Evolutionary conservation across 2,797 vertebrate genomes (phyloP).

Genomic region (Phyllotis vaccarum): DNA sequence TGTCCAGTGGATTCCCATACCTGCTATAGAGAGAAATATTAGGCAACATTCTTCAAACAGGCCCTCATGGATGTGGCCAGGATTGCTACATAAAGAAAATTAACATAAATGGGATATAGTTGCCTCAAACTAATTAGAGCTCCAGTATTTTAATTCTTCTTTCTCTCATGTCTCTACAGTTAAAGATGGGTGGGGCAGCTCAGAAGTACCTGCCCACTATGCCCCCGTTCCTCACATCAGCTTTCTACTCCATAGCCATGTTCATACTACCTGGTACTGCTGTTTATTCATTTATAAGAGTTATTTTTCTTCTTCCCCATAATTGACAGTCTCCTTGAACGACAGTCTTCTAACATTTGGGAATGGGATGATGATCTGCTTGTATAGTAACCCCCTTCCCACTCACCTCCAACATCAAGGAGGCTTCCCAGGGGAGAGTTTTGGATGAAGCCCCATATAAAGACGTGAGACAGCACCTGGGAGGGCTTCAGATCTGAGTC

Average conservation of each 20-base stretch:
- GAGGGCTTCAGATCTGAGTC: constrained; percentile 74
- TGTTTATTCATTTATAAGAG: constrained; percentile 4
- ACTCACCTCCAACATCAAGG: background rate
- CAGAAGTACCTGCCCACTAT: too few relatives aligned
- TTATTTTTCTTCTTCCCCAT: background rate
- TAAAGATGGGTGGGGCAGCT: background rate
- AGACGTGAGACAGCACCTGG: constrained; percentile 16
- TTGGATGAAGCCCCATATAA: constrained; percentile 31
- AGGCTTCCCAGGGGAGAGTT: constrained; percentile 49
- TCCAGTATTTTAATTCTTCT: background rate
- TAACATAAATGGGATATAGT: background rate
- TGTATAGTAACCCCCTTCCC: background rate
- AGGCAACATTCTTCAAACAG: background rate
- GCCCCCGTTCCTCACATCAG: background rate
- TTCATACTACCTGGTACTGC: background rate
- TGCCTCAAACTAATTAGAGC: background rate
- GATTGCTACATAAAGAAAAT: background rate
- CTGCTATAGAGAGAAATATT: background rate
- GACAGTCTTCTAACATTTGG: background rate
- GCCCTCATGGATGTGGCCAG: background rate
- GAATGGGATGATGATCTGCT: background rate
- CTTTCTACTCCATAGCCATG: fast-evolving
- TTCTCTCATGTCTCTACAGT: background rate
- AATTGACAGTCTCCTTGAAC: background rate
- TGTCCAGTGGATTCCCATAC: too few relatives aligned